Evolutionary conservation across 2,797 vertebrate species (phyloP), one percentile per base, ranked within the genome.

Genomic region (Crenichthys baileyi): DNA sequence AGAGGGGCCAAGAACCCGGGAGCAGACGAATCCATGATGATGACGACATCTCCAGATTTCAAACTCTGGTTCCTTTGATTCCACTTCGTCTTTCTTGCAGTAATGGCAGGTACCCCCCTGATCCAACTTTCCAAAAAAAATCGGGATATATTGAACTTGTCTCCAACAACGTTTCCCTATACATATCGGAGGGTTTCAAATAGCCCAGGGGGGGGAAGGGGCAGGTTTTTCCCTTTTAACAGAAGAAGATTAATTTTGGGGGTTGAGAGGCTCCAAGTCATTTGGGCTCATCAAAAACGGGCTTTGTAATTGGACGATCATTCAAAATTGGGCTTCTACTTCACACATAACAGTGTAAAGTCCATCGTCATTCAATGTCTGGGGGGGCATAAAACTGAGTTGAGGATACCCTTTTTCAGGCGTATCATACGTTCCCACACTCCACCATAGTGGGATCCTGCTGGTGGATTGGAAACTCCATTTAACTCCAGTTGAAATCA

Each of bases 241-340:
- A 68, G 65, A 22, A 71, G 70, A 8, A 71, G 6, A 70, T 70
- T 39, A 46, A n/a, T n/a, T 70, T 70, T 24, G 31, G 67, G 5
- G 24, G n/a, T n/a, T 70, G 9, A 70, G 67, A 12, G 41, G 67
- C 6, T 63, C 26, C 12, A 63, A 36, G 15, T 63, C 60, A 13
- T 48, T 70, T n/a, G 67, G 67, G 1, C n/a, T 70, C 24, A 1
- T 70, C 67, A 13, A 39, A 70, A 24, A 46, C n/a, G n/a, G n/a
- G n/a, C n/a, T 48, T 70, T 24, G 41, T 48, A 26, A 70, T 48
- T 22, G 41, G 67, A 13, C 44, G 24, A 13, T 46, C 67, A 26
- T 70, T 70, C 15, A 70, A 46, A n/a, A 70, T 46, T n/a, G n/a
- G 67, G 67, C 67, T 70, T 70, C 67, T n/a, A 48, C 24, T 44